A percentile compares a stretch with the other conserved stretches of the same genome.
Conservation (phyloP, 2,888 invertebrate species). For the Latheticus oryzae region DNA sequence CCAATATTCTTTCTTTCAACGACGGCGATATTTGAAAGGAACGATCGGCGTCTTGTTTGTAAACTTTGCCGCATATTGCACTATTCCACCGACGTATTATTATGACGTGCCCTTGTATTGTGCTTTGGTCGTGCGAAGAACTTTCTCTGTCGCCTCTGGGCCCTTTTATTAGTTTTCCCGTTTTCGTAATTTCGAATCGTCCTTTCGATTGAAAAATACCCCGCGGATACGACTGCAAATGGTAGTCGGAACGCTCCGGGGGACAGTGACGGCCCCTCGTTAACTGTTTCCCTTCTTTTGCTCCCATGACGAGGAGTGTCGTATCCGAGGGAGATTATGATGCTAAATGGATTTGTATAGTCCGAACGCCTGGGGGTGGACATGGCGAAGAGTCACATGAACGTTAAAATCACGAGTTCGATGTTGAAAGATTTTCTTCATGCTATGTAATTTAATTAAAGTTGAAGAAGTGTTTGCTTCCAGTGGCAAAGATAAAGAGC, state of each 20-base stretch:
- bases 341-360: constrained; percentile 40
- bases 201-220: constrained; percentile 45
- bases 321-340: constrained; percentile 40
- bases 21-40: constrained; percentile 30
- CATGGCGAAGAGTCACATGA: no score
- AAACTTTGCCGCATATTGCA: constrained; percentile 41
- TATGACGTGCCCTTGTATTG: constrained; percentile 36
- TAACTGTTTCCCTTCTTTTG: constrained; percentile 15
- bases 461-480: constrained; percentile 21
- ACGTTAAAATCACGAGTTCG: no score
- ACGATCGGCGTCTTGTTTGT: constrained; percentile 38
- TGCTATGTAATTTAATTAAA: no score
- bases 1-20: constrained; percentile 17
- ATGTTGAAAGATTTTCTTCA: no score
- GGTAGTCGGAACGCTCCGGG: constrained; percentile 31
- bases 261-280: constrained; percentile 35
- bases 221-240: constrained; percentile 37
- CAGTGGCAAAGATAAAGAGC: constrained; percentile 30
- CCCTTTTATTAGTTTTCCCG: constrained; percentile 40
- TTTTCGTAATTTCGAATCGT: constrained; percentile 40
- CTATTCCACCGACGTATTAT: constrained; percentile 36
- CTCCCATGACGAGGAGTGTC: constrained; percentile 14
- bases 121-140: constrained; percentile 27
- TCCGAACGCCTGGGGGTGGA: constrained; percentile 19
- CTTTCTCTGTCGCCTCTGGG: constrained; percentile 31